These are phyloP conservation scores for Barnardius zonarius DNA, from an alignment of 2,113 vertebrate species.

Conservation along the genomic window DNA sequence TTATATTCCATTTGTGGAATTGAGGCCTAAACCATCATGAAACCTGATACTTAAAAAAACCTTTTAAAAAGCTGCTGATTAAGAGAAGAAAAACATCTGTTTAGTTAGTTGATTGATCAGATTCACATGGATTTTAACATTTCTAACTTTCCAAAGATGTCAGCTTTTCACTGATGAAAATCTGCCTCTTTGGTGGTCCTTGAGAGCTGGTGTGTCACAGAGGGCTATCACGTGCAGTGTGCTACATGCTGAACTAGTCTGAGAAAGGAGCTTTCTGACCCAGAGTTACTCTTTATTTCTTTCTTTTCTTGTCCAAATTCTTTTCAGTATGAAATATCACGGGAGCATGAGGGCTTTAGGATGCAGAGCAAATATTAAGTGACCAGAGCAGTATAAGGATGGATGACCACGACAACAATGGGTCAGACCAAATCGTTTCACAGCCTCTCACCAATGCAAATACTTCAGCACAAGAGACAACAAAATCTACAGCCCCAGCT, in stretches of 20 bases:
- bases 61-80: not conserved
- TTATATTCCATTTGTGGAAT: not conserved
- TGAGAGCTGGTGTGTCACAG: not conserved
- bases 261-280: not conserved
- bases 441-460: not conserved
- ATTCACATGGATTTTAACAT: not conserved
- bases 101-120: not conserved
- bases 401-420: fast-evolving
- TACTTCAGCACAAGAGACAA: not conserved
- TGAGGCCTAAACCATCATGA: not conserved
- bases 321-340: not conserved
- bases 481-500: not conserved
- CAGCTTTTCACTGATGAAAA: not conserved
- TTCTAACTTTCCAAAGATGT: not conserved
- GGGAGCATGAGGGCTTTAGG: not conserved
- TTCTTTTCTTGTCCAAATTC: not conserved
- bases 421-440: not conserved
- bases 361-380: not conserved
- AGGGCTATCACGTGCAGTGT: not conserved
- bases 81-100: not conserved
- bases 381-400: not conserved
- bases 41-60: not conserved
- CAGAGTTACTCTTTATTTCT: not conserved
- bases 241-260: not conserved
- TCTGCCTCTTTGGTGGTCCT: not conserved